phyloP scores from a whole-genome alignment of 2,888 invertebrate genomes.

The Clitarchus hookeri region DNA sequence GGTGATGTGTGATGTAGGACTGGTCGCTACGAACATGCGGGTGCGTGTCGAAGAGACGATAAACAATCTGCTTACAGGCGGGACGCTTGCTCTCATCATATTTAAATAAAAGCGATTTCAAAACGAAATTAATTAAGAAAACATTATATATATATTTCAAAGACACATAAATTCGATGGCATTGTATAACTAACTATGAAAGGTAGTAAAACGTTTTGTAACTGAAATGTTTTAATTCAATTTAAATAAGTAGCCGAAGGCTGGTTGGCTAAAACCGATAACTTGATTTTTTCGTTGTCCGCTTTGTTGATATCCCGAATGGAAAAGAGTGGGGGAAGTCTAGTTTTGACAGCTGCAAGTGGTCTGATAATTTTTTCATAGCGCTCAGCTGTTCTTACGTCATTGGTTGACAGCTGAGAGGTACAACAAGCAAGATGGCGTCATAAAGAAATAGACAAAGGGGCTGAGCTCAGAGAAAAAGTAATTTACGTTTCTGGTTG shows the following conservation, averaged over 20 bases:
- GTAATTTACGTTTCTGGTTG: constrained; percentile 38
- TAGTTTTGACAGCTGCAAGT: constrained; percentile 2
- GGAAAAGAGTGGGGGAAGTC: neutral
- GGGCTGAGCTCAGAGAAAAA: constrained; percentile 50
- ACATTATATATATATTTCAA: too few relatives aligned
- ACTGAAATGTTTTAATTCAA: too few relatives aligned
- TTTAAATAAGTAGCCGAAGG: neutral
- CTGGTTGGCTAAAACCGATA: neutral
- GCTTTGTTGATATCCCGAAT: neutral
- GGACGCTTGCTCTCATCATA: too few relatives aligned
- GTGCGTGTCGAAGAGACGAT: too few relatives aligned
- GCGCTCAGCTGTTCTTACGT: constrained; percentile 44
- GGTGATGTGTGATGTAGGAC: too few relatives aligned
- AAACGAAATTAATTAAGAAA: too few relatives aligned
- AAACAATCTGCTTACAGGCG: too few relatives aligned
- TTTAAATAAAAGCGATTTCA: too few relatives aligned
- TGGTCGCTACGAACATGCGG: too few relatives aligned
- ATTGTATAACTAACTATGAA: too few relatives aligned
- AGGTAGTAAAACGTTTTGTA: too few relatives aligned
- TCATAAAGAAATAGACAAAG: constrained; percentile 49
- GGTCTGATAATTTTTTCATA: constrained; percentile 33
- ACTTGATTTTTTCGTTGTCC: neutral
- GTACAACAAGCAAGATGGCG: constrained; percentile 56
- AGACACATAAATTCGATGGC: too few relatives aligned
- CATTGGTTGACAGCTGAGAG: constrained; percentile 44